Evolutionary conservation across 2,888 invertebrate genomes (phyloP), one percentile per base, ranked within the genome.

Genomic region (Vanessa cardui): DNA sequence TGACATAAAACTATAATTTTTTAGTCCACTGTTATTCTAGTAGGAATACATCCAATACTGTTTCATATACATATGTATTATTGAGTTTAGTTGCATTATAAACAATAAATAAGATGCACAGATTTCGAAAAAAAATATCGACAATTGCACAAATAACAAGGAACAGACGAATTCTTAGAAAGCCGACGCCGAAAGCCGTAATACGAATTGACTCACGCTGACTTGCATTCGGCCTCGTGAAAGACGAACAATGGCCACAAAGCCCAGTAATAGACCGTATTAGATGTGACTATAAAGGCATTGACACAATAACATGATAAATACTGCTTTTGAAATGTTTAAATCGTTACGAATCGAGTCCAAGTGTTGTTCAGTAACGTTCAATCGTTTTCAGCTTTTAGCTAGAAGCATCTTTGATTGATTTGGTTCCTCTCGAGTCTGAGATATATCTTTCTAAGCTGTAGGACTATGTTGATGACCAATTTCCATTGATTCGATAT

Each of bases 261-360:
- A 83, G 78, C 72, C 47, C 75, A 68, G 83, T 85, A 86, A 87
- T 84, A 83, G 84, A 83, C 80, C 83, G 83, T 83, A 86, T 88
- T 86, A 87, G 82, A 84, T 78, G 78, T 81, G 77, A 77, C 78
- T 78, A 84, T 83, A 83, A 78, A 85, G 80, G 78, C 79, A 80
- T 77, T 80, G 81, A 81, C 80, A 86, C 85, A 85, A 85, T 83
- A 80, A 81, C 81, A 83, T 84, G 85, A 87, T 88, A 86, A 88
- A 88, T 87, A 87, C 83, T 84, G 77, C 78, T 44, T 61, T 67
- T 67, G 54, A 58, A 54, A 45, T 71, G 71, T 70, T 62, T 68
- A 60, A 66, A 52, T 47, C 46, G 59, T 65, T 52, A 33, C 39
- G 39, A 39, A 39, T 39, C 12, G 12, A 39, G 12, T 39, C 12